A percentile compares a stretch with the other conserved stretches of the same genome.
Conservation (phyloP, 2,888 invertebrate genomes). For the Epistrophe eligans region DNA sequence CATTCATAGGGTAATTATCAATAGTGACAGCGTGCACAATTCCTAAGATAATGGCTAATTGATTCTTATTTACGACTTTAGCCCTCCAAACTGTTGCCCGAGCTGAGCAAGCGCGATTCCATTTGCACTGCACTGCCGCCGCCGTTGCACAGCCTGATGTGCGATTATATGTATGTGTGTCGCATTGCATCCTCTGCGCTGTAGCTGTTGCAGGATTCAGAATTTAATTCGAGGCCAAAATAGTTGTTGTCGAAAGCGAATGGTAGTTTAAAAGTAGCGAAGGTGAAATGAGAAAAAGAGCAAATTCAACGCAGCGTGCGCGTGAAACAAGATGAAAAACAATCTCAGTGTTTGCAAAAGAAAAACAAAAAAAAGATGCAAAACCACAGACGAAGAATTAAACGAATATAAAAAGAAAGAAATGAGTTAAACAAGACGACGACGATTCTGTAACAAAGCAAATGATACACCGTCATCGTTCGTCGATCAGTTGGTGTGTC, state of each 20-base stretch:
- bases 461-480: slow-evolving; percentile 69
- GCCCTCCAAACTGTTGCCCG: slow-evolving; percentile 54
- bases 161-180: slow-evolving; percentile 58
- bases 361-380: slow-evolving; percentile 12
- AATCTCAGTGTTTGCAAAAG: not conserved
- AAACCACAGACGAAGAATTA: slow-evolving; percentile 38
- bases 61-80: slow-evolving; percentile 78
- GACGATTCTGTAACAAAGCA: slow-evolving; percentile 73
- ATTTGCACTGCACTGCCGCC: slow-evolving; percentile 34
- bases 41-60: slow-evolving; percentile 79
- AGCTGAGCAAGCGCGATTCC: slow-evolving; percentile 54
- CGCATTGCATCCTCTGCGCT: slow-evolving; percentile 55
- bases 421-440: slow-evolving; percentile 68
- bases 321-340: slow-evolving; percentile 32
- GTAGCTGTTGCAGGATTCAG: slow-evolving; percentile 27
- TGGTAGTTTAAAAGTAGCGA: slow-evolving; percentile 35
- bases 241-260: slow-evolving; percentile 38
- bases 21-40: slow-evolving; percentile 78
- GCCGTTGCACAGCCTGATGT: not conserved
- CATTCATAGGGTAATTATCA: slow-evolving; percentile 78
- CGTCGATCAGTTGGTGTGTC: slow-evolving; percentile 63
- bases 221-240: slow-evolving; percentile 35
- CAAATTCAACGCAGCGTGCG: slow-evolving; percentile 33
- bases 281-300: slow-evolving; percentile 21
- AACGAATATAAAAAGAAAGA: slow-evolving; percentile 47